Conservation (phyloP, 2,888 invertebrate genomes). For the Chaetogeoica ovagalla region DNA sequence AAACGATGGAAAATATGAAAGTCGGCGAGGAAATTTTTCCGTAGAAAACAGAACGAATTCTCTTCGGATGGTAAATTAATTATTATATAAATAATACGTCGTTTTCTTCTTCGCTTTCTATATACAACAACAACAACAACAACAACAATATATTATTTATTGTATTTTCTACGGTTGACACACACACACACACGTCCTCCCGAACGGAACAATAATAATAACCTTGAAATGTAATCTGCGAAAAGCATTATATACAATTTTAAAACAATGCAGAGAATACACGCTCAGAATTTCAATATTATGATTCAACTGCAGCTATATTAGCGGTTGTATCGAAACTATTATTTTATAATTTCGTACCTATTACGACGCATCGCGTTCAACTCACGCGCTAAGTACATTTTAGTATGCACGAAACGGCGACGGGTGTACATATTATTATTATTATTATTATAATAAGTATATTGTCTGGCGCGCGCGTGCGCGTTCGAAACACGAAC, state of each 20-base stretch:
- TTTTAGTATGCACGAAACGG: slow-evolving; percentile 33
- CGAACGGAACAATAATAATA: slow-evolving; percentile 4
- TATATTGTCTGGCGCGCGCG: not conserved
- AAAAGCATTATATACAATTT: slow-evolving; percentile 24
- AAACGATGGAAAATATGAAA: slow-evolving; percentile 38
- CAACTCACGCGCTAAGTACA: not conserved
- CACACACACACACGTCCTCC: too few species aligned
- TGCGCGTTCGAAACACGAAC: not conserved
- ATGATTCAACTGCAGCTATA: slow-evolving; percentile 34
- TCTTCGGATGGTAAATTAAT: not conserved
- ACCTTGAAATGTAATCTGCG: slow-evolving; percentile 46
- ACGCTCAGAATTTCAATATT: slow-evolving; percentile 17
- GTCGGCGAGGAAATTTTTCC: slow-evolving; percentile 35
- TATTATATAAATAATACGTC: not conserved
- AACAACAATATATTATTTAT: too few species aligned
- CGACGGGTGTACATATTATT: not conserved
- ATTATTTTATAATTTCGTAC: too few species aligned
- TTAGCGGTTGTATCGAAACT: slow-evolving; percentile 5
- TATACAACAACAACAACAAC: not conserved
- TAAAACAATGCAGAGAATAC: slow-evolving; percentile 29
- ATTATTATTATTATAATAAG: too few species aligned
- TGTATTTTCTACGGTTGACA: too few species aligned
- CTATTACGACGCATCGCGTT: too few species aligned
- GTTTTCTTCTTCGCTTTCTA: slow-evolving; percentile 42
- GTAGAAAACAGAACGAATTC: slow-evolving; percentile 23